Conservation (phyloP, 2,797 vertebrate species). For the Spondyliosoma cantharus region DNA sequence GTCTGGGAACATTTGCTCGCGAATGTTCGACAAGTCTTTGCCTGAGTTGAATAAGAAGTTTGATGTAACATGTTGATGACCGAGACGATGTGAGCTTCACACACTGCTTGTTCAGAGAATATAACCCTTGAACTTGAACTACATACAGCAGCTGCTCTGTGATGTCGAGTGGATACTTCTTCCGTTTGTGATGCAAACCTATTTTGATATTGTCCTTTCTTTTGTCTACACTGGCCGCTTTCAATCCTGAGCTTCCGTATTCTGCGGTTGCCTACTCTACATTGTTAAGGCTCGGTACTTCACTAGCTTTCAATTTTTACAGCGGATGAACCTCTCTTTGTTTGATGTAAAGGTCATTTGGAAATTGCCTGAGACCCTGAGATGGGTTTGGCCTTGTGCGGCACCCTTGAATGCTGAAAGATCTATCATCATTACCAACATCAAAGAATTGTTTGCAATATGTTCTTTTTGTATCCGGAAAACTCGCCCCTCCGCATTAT, state of each 20-base stretch:
- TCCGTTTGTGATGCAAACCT: conserved; percentile 8
- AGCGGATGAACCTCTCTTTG: conserved; percentile 38
- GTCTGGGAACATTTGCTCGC: conserved; percentile 55
- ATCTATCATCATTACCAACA: conserved; percentile 45
- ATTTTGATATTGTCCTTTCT: neutral
- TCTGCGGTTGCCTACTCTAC: conserved; percentile 28
- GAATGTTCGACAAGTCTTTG: conserved; percentile 36
- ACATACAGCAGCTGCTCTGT: conserved; percentile 2
- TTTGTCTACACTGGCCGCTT: conserved; percentile 7
- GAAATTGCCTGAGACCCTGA: conserved; percentile 40
- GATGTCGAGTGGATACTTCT: neutral
- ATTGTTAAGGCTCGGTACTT: conserved; percentile 20
- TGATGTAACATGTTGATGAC: conserved; percentile 43
- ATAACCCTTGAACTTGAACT: conserved; percentile 11
- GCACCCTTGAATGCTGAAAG: conserved; percentile 43
- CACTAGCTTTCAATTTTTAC: conserved; percentile 6
- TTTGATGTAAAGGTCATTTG: conserved; percentile 57
- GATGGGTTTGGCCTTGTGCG: conserved; percentile 50
- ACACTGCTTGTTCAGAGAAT: conserved; percentile 23
- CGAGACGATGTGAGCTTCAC: conserved; percentile 41
- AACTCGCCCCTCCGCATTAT: conserved; percentile 13
- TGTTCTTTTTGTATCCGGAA: conserved; percentile 33
- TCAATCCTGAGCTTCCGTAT: conserved; percentile 7
- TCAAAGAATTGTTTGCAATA: conserved; percentile 38
- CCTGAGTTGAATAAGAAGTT: conserved; percentile 51